These are phyloP conservation scores for Labeo catla DNA, from an alignment of 2,113 vertebrate species.

Conservation along the genomic window DNA sequence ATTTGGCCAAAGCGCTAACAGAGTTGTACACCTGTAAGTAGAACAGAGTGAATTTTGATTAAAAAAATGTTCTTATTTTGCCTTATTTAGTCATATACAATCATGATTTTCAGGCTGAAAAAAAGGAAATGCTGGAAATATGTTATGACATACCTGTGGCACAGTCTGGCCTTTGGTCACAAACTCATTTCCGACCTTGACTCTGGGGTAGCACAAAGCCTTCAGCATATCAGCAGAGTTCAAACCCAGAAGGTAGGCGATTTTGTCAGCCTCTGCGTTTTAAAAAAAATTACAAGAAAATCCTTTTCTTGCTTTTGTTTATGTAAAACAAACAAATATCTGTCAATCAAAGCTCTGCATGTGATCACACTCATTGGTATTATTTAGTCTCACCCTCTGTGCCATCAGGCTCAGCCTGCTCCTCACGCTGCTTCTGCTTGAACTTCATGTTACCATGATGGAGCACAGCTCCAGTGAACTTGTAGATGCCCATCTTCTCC, in stretches of 20 bases:
- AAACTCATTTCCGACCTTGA: slow-evolving; percentile 65
- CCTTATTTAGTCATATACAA: neutral
- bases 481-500: slow-evolving; percentile 49
- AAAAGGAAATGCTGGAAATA: neutral
- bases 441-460: slow-evolving; percentile 81
- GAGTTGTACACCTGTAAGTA: slow-evolving; percentile 65
- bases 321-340: too few relatives aligned
- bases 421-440: slow-evolving; percentile 82
- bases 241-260: slow-evolving; percentile 64
- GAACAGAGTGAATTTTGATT: neutral
- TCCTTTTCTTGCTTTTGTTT: too few relatives aligned
- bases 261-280: slow-evolving; percentile 63
- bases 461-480: slow-evolving; percentile 75
- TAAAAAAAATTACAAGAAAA: neutral
- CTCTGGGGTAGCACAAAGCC: slow-evolving; percentile 62
- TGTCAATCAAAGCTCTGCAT: neutral
- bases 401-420: slow-evolving; percentile 80
- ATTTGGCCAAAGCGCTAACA: slow-evolving; percentile 69
- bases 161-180: slow-evolving; percentile 69
- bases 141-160: slow-evolving; percentile 61
- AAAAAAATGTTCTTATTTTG: neutral
- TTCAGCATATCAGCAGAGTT: slow-evolving; percentile 69
- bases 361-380: slow-evolving; percentile 2
- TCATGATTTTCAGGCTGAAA: too few relatives aligned
- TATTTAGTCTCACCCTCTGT: slow-evolving; percentile 67